Evolutionary conservation across 1,140 invertebrate species (phyloP).

Genomic region (Polyergus mexicanus): DNA sequence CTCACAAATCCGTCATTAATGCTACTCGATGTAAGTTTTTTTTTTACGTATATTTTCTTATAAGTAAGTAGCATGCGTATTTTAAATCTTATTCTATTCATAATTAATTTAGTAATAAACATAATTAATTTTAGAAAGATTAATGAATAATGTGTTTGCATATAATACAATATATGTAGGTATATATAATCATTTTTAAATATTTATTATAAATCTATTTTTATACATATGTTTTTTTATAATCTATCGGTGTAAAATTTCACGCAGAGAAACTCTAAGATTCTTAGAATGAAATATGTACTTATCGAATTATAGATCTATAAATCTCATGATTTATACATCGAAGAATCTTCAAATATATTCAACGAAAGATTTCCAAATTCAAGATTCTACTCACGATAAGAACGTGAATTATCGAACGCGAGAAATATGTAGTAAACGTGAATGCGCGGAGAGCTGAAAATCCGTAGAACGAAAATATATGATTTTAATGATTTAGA

Average conservation of each 20-base stretch:
- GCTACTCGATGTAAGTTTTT: slow-evolving; percentile 93
- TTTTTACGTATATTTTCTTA: slow-evolving; percentile 8
- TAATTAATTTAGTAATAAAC: background rate
- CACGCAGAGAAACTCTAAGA: background rate
- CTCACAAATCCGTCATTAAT: slow-evolving; percentile 94
- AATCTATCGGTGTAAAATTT: background rate
- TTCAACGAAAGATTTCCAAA: background rate
- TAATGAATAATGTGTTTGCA: background rate
- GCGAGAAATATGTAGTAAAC: background rate
- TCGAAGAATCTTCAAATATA: background rate
- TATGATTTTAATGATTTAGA: background rate
- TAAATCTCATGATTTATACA: background rate
- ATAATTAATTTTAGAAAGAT: background rate
- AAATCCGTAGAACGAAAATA: background rate
- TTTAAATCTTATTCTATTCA: background rate
- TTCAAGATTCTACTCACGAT: slow-evolving; percentile 1
- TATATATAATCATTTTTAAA: slow-evolving; percentile 9
- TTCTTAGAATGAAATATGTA: background rate
- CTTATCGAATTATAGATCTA: background rate
- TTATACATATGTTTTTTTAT: background rate
- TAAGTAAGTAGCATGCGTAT: background rate
- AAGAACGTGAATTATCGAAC: background rate
- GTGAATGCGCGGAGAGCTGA: background rate
- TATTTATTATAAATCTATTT: slow-evolving; percentile 9
- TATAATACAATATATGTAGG: too few species aligned